A percentile compares a stretch with the other conserved stretches of the same genome.
These are phyloP conservation scores for Cebidichthys violaceus DNA, from an alignment of 2,113 vertebrate genomes.

Conservation along the genomic window DNA sequence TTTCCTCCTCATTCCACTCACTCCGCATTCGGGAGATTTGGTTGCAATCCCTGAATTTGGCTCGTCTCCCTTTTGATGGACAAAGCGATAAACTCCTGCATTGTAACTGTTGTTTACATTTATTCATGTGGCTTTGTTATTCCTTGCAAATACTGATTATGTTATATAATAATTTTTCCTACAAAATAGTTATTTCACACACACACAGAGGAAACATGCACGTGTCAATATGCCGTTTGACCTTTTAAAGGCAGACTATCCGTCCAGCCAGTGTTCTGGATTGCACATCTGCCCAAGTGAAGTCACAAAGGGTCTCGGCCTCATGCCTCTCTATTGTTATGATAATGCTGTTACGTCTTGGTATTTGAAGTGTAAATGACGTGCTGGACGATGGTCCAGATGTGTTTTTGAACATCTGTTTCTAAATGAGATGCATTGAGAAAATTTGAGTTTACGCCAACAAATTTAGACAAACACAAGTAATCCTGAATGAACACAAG, in stretches of 20 bases:
- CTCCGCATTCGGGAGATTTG: slow-evolving; percentile 55
- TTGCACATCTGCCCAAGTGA: slow-evolving; percentile 59
- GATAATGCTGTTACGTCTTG: slow-evolving; percentile 54
- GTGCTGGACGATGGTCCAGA: slow-evolving; percentile 10
- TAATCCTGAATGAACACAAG: neutral
- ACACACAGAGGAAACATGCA: neutral
- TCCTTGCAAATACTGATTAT: neutral
- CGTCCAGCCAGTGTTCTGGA: slow-evolving; percentile 11
- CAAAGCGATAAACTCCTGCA: slow-evolving; percentile 34
- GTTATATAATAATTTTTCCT: neutral
- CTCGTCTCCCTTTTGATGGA: neutral
- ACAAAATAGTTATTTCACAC: neutral
- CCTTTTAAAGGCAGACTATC: slow-evolving; percentile 7
- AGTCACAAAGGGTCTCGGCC: slow-evolving; percentile 39
- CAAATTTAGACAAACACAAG: neutral
- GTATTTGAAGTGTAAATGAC: slow-evolving; percentile 56
- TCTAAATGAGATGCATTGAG: slow-evolving; percentile 2
- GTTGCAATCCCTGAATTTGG: slow-evolving; percentile 53
- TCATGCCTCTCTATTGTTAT: slow-evolving; percentile 60
- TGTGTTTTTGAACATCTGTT: slow-evolving; percentile 34
- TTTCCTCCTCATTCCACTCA: slow-evolving; percentile 55
- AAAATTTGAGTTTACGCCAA: neutral
- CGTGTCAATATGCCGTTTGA: slow-evolving; percentile 13
- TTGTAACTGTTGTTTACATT: slow-evolving; percentile 10
- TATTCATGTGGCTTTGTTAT: neutral